phyloP scores from a whole-genome alignment of 2,888 invertebrate species.

The Axea sp. region DNA sequence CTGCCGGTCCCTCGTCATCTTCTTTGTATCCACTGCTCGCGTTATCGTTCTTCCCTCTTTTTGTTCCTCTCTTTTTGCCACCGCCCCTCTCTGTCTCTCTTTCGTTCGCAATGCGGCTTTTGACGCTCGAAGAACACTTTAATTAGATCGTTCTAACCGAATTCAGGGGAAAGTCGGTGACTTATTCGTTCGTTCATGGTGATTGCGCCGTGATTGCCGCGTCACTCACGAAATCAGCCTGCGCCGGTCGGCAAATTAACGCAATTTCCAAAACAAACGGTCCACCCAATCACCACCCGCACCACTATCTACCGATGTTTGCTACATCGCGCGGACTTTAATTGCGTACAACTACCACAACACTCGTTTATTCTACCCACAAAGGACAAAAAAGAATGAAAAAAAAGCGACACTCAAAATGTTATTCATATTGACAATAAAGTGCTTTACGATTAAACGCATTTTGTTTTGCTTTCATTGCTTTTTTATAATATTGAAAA shows the following conservation, averaged over 20 bases:
- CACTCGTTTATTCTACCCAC: constrained; percentile 70
- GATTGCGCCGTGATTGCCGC: constrained; percentile 76
- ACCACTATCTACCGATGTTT: constrained; percentile 33
- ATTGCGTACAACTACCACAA: constrained; percentile 65
- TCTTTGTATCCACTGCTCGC: constrained; percentile 55
- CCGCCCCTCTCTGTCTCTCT: constrained; percentile 3
- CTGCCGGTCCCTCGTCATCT: constrained; percentile 59
- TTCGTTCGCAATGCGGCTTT: constrained; percentile 42
- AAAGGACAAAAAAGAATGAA: constrained; percentile 48
- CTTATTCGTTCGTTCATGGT: constrained; percentile 68
- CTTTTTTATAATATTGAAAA: constrained; percentile 35
- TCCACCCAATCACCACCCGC: constrained; percentile 51
- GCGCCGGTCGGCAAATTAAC: constrained; percentile 76
- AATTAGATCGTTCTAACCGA: constrained; percentile 60
- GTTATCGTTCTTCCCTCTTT: constrained; percentile 35
- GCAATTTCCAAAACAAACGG: constrained; percentile 77
- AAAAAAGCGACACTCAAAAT: constrained; percentile 53
- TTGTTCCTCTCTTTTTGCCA: too few relatives aligned
- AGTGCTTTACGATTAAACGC: constrained; percentile 47
- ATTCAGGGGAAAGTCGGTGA: constrained; percentile 54
- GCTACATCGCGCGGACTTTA: constrained; percentile 61
- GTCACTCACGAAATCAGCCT: constrained; percentile 76
- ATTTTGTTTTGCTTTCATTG: constrained; percentile 26
- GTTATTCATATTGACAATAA: constrained; percentile 50
- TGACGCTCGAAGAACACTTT: constrained; percentile 59